Conservation (phyloP, 1,140 invertebrate genomes). For the Lordiphosa collinella region DNA sequence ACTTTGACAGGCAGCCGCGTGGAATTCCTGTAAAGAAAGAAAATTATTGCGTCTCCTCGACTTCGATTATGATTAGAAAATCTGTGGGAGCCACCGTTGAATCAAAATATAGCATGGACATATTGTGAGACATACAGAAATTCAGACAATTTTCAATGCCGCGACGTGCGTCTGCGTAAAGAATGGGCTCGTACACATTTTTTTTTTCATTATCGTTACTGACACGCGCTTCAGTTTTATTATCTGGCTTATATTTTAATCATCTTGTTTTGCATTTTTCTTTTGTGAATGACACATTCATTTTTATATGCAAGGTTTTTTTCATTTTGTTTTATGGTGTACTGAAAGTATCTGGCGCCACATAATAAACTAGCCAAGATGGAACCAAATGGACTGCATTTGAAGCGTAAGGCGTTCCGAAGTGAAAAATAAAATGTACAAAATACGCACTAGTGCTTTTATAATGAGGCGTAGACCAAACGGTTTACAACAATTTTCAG, state of each 20-base stretch:
- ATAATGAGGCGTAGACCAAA: no score
- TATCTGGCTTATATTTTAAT: background rate
- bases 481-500: no score
- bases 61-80: constrained; percentile 45
- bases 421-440: no score
- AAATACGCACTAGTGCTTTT: no score
- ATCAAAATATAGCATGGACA: background rate
- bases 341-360: background rate
- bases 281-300: constrained; percentile 7
- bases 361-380: background rate
- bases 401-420: no score
- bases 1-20: constrained; percentile 32
- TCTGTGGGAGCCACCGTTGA: constrained; percentile 6
- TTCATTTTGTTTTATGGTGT: background rate
- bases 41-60: constrained; percentile 32
- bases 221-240: constrained; percentile 9
- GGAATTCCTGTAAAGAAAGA: constrained; percentile 45
- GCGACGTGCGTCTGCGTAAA: background rate
- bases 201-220: background rate
- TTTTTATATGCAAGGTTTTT: background rate
- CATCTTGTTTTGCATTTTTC: background rate
- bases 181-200: background rate
- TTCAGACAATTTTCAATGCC: background rate
- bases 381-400: background rate
- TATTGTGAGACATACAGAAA: background rate